Evolutionary conservation across 2,888 invertebrate genomes (phyloP), one percentile per base, ranked within the genome.

Genomic region (Rhimphoctona megacephalus): DNA sequence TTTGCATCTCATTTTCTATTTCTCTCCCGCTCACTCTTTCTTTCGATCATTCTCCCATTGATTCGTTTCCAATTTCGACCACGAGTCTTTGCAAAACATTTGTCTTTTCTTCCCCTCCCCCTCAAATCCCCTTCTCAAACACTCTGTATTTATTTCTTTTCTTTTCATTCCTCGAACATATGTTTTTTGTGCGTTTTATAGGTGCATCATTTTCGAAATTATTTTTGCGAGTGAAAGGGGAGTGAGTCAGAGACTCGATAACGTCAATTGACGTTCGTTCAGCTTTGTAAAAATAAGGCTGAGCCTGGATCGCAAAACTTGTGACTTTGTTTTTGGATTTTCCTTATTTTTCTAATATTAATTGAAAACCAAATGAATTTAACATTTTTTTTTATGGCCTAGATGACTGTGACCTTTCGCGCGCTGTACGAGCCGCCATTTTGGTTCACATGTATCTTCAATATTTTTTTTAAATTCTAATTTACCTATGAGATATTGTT

Each of bases 1-100:
- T 54, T 52, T 43, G 33, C 33, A 69, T 52, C 57, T 77, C 80
- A 54, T 83, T 86, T 57, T 80, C 74, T 74, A 70, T 49, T 54
- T 36, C 57, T 61, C 74, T 9, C 17, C n/a, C 52, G 46, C 54
- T 52, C 30, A 46, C 33, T 72, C 72, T 46, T 14, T 67, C 67
- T n/a, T 43, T 70, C 70, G 43, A 43, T 70, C 70, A 25, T 70
- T 33, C 25, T 73, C 36, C 54, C 54, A 46, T 46, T 30, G 36
- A 72, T 46, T 46, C 30, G 49, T 36, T 39, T 49, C 70, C 43
- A 70, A 49, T 70, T 46, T 46, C 70, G 46, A 30, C 70, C 25
- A 49, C 70, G 70, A 46, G 43, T 30, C 70, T 46, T 69, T 49
- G 49, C 57, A 61, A 30, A 70, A 22, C 30, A 19, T 19, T 22